phyloP scores from a whole-genome alignment of 2,797 vertebrate genomes.

The Columba guinea region DNA sequence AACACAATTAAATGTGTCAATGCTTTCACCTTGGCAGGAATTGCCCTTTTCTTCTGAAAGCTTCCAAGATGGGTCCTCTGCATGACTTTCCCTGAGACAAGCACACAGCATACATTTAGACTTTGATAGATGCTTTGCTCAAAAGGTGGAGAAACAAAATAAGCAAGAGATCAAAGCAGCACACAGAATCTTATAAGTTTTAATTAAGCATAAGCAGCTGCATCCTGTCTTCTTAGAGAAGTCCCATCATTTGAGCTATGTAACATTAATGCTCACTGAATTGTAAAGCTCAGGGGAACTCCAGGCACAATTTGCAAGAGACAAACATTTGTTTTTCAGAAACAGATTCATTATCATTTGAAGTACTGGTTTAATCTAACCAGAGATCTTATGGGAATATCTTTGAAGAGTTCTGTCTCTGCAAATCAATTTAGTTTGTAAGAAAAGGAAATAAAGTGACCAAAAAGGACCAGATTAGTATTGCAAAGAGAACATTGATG shows the following conservation, averaged over 20 bases:
- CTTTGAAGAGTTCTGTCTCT: constrained; percentile 50
- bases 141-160: constrained; percentile 28
- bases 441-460: constrained; percentile 26
- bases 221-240: constrained; percentile 45
- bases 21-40: background rate
- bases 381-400: constrained; percentile 55
- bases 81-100: background rate
- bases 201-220: constrained; percentile 64
- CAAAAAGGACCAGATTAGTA: constrained; percentile 1
- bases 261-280: constrained; percentile 66
- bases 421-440: constrained; percentile 51
- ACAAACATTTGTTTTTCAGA: constrained; percentile 66
- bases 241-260: constrained; percentile 39
- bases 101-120: background rate
- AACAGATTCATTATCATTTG: constrained; percentile 60
- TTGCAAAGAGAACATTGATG: background rate
- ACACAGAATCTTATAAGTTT: constrained; percentile 56
- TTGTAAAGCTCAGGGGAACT: constrained; percentile 63
- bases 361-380: constrained; percentile 62
- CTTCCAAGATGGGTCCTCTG: background rate
- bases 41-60: background rate
- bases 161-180: constrained; percentile 41
- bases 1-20: background rate
- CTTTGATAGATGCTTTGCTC: constrained; percentile 33
- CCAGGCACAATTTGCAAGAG: constrained; percentile 50